A percentile compares a stretch with the other conserved stretches of the same genome.
Conservation (phyloP, 2,797 vertebrate genomes). For the Onychomys leucogaster region DNA sequence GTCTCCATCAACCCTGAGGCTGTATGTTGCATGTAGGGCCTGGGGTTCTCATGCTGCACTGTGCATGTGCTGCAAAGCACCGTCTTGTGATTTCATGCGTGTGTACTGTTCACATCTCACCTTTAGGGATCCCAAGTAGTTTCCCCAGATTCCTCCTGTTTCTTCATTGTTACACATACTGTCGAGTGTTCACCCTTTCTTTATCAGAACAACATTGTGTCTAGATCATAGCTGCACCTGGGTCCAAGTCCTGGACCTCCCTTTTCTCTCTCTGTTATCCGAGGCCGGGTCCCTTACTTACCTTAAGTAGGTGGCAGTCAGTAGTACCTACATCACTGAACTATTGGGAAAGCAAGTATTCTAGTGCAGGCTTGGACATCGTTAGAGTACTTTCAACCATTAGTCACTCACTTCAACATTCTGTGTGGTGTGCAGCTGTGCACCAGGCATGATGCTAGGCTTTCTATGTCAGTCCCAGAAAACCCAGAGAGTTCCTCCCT, state of each 20-base stretch:
- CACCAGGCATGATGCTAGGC: not conserved
- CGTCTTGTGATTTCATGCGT: not conserved
- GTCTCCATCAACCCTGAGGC: not conserved
- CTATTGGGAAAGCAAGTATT: not conserved
- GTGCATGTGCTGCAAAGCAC: not conserved
- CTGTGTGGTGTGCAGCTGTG: too few species aligned
- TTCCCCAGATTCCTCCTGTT: not conserved
- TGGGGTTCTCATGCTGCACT: not conserved
- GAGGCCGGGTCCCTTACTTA: not conserved
- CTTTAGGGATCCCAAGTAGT: not conserved
- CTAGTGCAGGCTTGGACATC: not conserved
- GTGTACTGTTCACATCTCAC: not conserved
- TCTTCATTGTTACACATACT: too few species aligned
- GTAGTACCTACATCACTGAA: not conserved
- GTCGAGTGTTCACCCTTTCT: not conserved
- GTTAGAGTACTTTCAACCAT: not conserved
- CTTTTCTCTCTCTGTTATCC: not conserved
- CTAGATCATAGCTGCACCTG: not conserved
- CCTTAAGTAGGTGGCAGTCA: not conserved
- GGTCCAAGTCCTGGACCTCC: not conserved
- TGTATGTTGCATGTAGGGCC: not conserved
- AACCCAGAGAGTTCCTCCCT: rapidly evolving
- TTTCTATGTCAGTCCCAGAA: not conserved
- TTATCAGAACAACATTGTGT: not conserved
- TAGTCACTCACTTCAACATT: not conserved